Evolutionary conservation across 2,888 invertebrate genomes (phyloP), one percentile per base, ranked within the genome.

Genomic region (Microctonus brassicae): DNA sequence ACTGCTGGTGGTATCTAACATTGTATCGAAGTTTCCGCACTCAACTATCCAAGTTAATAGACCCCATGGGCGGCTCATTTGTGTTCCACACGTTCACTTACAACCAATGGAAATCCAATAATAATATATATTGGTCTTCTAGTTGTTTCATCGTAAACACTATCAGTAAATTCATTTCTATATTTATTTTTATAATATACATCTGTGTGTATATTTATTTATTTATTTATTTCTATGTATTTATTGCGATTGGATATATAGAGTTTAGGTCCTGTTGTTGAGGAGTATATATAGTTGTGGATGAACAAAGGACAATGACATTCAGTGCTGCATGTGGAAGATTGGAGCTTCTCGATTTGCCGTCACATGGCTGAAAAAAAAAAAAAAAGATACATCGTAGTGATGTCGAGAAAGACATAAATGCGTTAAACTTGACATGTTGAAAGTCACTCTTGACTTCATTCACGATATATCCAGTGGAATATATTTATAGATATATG

Each of bases 21-120:
- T 60, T 68, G 67, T 68, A 68, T 68, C 67, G 58, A 47, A 42
- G 58, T 42, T 60, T 42, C 47, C 57, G 29, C 33, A 60, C 67
- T 68, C 67, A 68, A 68, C 58, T 68, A 68, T 68, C 42, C 33
- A 20, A 68, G 67, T 68, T 68, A 68, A 68, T 68, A 68, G 67
- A 68, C 67, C 67, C 67, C 34, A 26, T 22, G 57, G 47, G 60
- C 33, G 29, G 42, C 60, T 68, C 67, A 68, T 68, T 58, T 58
- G 67, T 60, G 47, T 17, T 47, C 7, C 17, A 57, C 53, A n/a
- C 33, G 57, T 17, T 57, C 57, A 7, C 13, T 57, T 29, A 24
- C 29, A 29, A 26, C 57, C 57, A 29, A 29, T 57, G 57, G 26
- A 26, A 57, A 47, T 47, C 47, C 47, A 47, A 47, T 47, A 47